Base-by-base conservation (phyloP, 2,888 invertebrate genomes). In the Machimus rusticus region DNA sequence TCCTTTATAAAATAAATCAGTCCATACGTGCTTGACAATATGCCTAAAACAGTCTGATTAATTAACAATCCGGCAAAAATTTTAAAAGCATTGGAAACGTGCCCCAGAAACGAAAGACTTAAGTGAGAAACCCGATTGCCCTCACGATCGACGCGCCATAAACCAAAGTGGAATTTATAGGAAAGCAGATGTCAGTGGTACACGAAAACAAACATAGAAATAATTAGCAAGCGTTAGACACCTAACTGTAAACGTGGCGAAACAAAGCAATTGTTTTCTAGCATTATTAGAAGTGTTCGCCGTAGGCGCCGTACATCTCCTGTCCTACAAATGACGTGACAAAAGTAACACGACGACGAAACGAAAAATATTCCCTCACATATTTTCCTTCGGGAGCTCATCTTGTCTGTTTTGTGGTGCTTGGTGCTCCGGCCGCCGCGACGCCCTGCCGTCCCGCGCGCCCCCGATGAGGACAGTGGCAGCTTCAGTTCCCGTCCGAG, bases 281-380 rank as follows among this genome's bases (percentile, higher is more conserved):
- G 79, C 46, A 39, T 46, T 39, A 79, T 79, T 79, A 46, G 46
- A 39, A 79, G 51, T 79, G 46, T 79, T 79, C 16, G 12, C n/a
- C 79, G 23, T 23, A 23, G 66, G 19, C 66, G 84, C 31, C 51
- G 74, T 84, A 74, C 39, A 84, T 84, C 28, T 66, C n/a, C 23
- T 28, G 66, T 85, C 74, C 46, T 85, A 74, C 66, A 85, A 85
- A 85, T 85, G 74, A 74, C 43, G 85, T 74, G 85, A 85, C 74
- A 85, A 74, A 85, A 74, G 46, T 85, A 85, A 85, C 85, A 85
- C 85, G 85, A 28, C 66, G 14, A 0, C 28, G 19, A 6, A 55
- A 19, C 55, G 55, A 19, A 66, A 23, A 66, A 66, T 66, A 66
- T 66, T 66, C 66, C 23, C 66, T 12, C 66, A 66, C 66, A 66